These are phyloP conservation scores for Erethizon dorsatum DNA, from an alignment of 2,797 vertebrate genomes.

Conservation along the genomic window DNA sequence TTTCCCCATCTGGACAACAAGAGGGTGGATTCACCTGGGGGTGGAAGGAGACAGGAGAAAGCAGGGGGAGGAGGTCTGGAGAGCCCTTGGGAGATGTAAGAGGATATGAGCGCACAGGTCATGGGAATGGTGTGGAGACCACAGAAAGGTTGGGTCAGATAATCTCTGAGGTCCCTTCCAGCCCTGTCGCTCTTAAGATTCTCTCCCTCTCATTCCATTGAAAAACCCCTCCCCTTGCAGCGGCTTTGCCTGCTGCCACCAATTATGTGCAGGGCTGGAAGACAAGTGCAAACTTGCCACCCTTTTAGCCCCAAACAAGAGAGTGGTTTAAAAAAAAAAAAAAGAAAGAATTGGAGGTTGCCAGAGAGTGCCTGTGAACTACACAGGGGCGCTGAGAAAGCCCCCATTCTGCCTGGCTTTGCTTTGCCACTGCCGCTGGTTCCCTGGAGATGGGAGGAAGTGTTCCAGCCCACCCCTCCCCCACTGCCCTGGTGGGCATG, in stretches of 20 bases:
- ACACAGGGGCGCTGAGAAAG: not conserved
- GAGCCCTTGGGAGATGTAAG: not conserved
- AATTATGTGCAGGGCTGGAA: conserved; percentile 65
- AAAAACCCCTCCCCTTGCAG: conserved; percentile 78
- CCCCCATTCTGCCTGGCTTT: not conserved
- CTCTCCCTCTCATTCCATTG: conserved; percentile 68
- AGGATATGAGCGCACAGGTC: not conserved
- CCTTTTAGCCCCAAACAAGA: conserved; percentile 75
- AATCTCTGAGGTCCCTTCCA: conserved; percentile 40
- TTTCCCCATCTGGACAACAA: conserved; percentile 2
- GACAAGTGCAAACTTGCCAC: conserved; percentile 81
- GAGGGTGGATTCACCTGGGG: not conserved
- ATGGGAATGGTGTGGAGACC: conserved; percentile 40
- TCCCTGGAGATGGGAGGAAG: not conserved
- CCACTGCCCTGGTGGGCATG: not conserved
- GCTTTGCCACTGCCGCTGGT: not conserved
- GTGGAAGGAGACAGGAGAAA: not conserved
- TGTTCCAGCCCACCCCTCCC: not conserved
- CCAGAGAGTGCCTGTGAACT: conserved; percentile 57
- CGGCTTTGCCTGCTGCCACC: conserved; percentile 73
- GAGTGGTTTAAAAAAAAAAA: not conserved
- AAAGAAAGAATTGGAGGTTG: conserved; percentile 40
- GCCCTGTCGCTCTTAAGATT: conserved; percentile 38
- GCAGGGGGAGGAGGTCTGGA: not conserved
- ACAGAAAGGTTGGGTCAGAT: conserved; percentile 9